Conservation (phyloP, 1,140 invertebrate species). For the Amyelois transitella region DNA sequence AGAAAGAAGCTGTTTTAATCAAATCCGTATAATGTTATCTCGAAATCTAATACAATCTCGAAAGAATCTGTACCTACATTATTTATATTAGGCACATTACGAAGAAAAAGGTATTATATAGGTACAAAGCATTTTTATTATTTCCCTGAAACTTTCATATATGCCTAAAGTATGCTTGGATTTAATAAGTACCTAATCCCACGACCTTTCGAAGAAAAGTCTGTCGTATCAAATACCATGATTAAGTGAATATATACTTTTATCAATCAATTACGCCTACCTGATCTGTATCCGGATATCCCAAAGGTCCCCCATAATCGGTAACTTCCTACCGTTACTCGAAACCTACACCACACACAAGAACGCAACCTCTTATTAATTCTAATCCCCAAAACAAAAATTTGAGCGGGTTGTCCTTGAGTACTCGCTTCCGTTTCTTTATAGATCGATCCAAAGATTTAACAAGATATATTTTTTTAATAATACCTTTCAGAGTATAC, state of each 20-base stretch:
- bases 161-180: no score
- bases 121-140: no score
- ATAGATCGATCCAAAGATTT: slow-evolving; percentile 3
- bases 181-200: no score
- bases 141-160: no score
- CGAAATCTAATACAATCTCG: no score
- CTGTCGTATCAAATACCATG: neutral
- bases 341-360: slow-evolving; percentile 23
- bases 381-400: slow-evolving; percentile 46
- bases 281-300: slow-evolving; percentile 61
- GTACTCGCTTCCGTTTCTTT: slow-evolving; percentile 50
- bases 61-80: no score
- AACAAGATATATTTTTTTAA: neutral
- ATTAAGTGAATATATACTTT: neutral
- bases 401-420: slow-evolving; percentile 53
- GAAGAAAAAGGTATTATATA: no score
- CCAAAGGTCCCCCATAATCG: slow-evolving; percentile 50
- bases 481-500: no score
- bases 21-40: no score
- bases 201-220: no score
- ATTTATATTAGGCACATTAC: no score
- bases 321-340: slow-evolving; percentile 60
- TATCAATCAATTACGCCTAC: slow-evolving; percentile 24
- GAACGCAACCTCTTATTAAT: slow-evolving; percentile 50
- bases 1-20: no score